These are phyloP conservation scores for Columba livia DNA, from an alignment of 2,113 vertebrate species.

Conservation along the genomic window DNA sequence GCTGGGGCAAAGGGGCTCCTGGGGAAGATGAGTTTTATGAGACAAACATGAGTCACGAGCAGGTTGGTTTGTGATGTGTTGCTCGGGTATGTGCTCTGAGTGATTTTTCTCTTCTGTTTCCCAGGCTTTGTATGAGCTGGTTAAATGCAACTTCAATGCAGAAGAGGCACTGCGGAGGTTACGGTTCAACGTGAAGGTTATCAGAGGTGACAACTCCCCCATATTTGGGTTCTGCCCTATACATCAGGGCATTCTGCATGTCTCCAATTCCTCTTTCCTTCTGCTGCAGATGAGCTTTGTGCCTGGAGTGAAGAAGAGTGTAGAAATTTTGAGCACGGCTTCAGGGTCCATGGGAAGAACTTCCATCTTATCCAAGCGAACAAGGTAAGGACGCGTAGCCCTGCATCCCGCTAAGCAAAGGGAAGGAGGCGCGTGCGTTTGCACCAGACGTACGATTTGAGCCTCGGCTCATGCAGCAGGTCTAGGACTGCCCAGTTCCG, in stretches of 20 bases:
- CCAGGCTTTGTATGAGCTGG: conserved; percentile 93
- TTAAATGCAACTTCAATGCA: conserved; percentile 92
- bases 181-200: conserved; percentile 92
- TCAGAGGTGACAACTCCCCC: conserved; percentile 80
- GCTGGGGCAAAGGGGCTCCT: neutral
- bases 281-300: conserved; percentile 84
- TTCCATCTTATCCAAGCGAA: conserved; percentile 97
- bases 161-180: conserved; percentile 90
- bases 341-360: conserved; percentile 95
- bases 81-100: neutral
- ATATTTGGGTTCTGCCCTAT: neutral
- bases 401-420: neutral
- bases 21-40: neutral
- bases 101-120: neutral
- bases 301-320: conserved; percentile 94
- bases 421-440: neutral
- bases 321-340: conserved; percentile 92
- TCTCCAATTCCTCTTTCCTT: neutral
- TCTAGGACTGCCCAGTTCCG: conserved; percentile 27
- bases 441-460: neutral
- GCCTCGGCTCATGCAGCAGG: conserved; percentile 17
- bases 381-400: conserved; percentile 80
- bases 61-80: neutral
- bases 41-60: neutral
- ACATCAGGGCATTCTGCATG: neutral